Evolutionary conservation across 2,797 vertebrate species (phyloP), one percentile per base, ranked within the genome.

Genomic region (Sebastes kiyomatsui): DNA sequence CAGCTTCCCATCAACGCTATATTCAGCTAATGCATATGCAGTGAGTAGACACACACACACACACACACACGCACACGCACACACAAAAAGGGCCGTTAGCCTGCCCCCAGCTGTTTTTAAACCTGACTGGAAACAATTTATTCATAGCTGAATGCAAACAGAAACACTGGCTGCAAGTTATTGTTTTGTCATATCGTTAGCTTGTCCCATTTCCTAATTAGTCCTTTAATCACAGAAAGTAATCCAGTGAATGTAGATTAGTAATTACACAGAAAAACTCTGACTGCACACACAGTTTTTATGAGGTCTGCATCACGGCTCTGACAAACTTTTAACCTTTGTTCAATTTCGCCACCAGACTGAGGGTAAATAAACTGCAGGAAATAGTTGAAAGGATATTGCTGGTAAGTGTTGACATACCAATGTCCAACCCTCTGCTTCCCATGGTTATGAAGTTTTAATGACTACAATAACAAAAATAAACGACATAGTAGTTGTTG

Each of bases 311-410:
- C 14, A 54, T 49, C 54, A 54, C 30, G 35, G 42, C 52, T 70
- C 20, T 72, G 28, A 77, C 59, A 82, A 79, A 84, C 79, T n/a
- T 80, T 56, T 59, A 71, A 82, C 67, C 65, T 67, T 42, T 75
- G 60, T 61, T 81, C 22, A 67, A 18, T 70, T 84, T 84, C 80
- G 38, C 16, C 38, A 38, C 20, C 81, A 84, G 80, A 72, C 75
- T 23, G 58, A 80, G 61, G 70, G 80, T 77, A 90, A 88, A 91
- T 83, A 92, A 87, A 86, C 71, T 20, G 69, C 75, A 85, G 82
- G 80, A 90, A 89, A 89, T 54, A 68, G 70, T 87, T 84, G 56
- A 89, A 87, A 83, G 61, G 3, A 82, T 70, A 68, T 86, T 71
- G 67, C 18, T 67, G 82, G 52, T 20, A 42, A 79, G 75, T 77